Evolutionary conservation across 2,888 invertebrate species (phyloP).

Genomic region (Cyclophora punctaria): DNA sequence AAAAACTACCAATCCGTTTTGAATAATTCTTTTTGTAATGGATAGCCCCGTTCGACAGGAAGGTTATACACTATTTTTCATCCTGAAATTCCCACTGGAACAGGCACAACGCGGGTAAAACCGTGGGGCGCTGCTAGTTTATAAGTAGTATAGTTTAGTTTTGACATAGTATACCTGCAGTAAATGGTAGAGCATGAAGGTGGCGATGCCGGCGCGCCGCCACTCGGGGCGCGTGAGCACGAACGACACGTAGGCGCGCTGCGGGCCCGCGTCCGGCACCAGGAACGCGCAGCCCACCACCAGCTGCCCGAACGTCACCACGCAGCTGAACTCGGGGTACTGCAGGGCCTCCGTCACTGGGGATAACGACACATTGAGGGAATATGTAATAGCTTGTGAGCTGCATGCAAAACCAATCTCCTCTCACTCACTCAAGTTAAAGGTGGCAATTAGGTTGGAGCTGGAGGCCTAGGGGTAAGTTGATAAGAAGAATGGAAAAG

Average conservation of each 20-base stretch:
- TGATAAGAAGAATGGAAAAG: neutral
- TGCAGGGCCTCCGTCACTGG: constrained; percentile 90
- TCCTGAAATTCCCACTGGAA: too few relatives aligned
- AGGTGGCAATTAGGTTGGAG: neutral
- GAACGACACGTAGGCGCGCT: constrained; percentile 93
- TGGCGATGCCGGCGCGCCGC: constrained; percentile 87
- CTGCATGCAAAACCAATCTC: too few relatives aligned
- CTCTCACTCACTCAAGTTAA: too few relatives aligned
- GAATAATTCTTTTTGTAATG: too few relatives aligned
- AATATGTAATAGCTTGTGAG: too few relatives aligned
- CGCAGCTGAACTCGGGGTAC: constrained; percentile 95
- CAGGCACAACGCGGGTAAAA: too few relatives aligned
- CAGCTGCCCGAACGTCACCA: constrained; percentile 86
- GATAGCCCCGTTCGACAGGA: too few relatives aligned
- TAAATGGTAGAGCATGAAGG: constrained; percentile 94
- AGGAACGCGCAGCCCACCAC: constrained; percentile 93
- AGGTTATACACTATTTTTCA: too few relatives aligned
- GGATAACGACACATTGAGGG: neutral
- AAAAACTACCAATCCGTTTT: too few relatives aligned
- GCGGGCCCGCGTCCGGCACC: constrained; percentile 87
- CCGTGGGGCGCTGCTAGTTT: too few relatives aligned
- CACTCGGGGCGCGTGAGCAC: constrained; percentile 91
- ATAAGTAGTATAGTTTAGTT: neutral
- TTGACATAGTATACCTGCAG: constrained; percentile 77
- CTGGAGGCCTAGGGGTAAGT: neutral